Evolutionary conservation across 2,888 invertebrate genomes (phyloP), one percentile per base, ranked within the genome.

Genomic region (Falcaria lacertinaria): DNA sequence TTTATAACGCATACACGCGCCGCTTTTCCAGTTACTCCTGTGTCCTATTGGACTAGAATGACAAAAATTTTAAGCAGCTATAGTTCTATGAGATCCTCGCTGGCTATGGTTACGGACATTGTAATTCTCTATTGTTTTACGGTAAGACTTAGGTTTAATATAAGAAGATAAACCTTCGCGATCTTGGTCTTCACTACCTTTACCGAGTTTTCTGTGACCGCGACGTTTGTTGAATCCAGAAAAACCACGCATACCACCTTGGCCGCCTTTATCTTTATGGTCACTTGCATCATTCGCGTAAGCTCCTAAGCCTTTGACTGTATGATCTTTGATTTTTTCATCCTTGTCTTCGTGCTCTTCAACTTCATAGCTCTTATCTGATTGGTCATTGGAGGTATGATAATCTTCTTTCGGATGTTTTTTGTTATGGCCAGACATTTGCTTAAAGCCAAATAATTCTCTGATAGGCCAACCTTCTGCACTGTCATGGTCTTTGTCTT

Each of bases 21-120:
- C 39, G 34, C 43, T 42, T 15, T n/a, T 47, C 44, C 52, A 57
- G 48, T 49, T 44, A 17, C 7, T 35, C 25, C 28, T 7, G 11
- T 28, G 28, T 28, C 28, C 39, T 22, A 39, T 13, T 25, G 16
- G 15, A 36, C 35, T 39, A 42, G 19, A 38, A 15, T 33, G 19
- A 13, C 6, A 13, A 4, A 15, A 37, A 1, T 14, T 14, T 22
- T 4, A 7, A 15, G 37, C 7, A 14, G 14, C 0, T 15, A n/a
- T n/a, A n/a, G 22, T 11, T 8, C 22, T 37, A 7, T 22, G 14
- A 15, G 8, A 15, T 22, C 22, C 13, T 37, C 11, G 15, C n/a
- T 22, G 14, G n/a, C 22, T 7, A 15, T 15, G 22, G 13, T 14
- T 14, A 2, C 37, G 37, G 25, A 16, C 25, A 13, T 36, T n/a